These are phyloP conservation scores for Pollenia angustigena DNA, from an alignment of 2,888 invertebrate genomes.

Conservation along the genomic window DNA sequence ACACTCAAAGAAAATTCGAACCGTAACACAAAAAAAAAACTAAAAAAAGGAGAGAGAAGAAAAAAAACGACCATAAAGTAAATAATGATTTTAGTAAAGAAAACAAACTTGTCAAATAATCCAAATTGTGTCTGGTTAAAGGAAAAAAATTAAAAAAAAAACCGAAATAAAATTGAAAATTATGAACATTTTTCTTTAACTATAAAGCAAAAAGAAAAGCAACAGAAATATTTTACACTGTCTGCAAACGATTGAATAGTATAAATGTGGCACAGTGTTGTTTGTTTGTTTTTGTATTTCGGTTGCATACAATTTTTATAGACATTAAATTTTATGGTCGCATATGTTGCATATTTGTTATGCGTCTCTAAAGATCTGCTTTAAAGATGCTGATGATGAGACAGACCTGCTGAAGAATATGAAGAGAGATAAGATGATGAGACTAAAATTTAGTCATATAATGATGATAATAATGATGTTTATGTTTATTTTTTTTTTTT, in stretches of 20 bases:
- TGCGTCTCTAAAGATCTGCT: slow-evolving; percentile 67
- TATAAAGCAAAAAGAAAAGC: slow-evolving; percentile 38
- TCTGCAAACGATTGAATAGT: slow-evolving; percentile 70
- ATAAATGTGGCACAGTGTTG: slow-evolving; percentile 50
- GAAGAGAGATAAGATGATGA: neutral
- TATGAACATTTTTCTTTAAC: slow-evolving; percentile 72
- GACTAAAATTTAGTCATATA: slow-evolving; percentile 4
- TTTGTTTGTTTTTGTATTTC: neutral
- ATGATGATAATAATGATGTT: slow-evolving; percentile 7
- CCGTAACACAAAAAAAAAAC: slow-evolving; percentile 26
- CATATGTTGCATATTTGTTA: slow-evolving; percentile 77
- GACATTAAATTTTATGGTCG: slow-evolving; percentile 74
- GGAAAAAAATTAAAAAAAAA: slow-evolving; percentile 16
- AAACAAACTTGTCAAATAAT: slow-evolving; percentile 76
- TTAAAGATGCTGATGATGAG: slow-evolving; percentile 44
- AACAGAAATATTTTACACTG: slow-evolving; percentile 65
- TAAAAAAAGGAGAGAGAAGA: slow-evolving; percentile 14
- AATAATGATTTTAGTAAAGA: slow-evolving; percentile 74
- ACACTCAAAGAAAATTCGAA: slow-evolving; percentile 49
- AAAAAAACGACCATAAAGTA: slow-evolving; percentile 65
- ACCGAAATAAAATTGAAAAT: slow-evolving; percentile 65
- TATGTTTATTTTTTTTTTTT: slow-evolving; percentile 17
- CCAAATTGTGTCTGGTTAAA: slow-evolving; percentile 76
- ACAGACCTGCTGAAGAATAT: neutral
- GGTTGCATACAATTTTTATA: slow-evolving; percentile 58